These are phyloP conservation scores for Celastrina argiolus DNA, from an alignment of 2,888 invertebrate genomes.

Conservation along the genomic window DNA sequence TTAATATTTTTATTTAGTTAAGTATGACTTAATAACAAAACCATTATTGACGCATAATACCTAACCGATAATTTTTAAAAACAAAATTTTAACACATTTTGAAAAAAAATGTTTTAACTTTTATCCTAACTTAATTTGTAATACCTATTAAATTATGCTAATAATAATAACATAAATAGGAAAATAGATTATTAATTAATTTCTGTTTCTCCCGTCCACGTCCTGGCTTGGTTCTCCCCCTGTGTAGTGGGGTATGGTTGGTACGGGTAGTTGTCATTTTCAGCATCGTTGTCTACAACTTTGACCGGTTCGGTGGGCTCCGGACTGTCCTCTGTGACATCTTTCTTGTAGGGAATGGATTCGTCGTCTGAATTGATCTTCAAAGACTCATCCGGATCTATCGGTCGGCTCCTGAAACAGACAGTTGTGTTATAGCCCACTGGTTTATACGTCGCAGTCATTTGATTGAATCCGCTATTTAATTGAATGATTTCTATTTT, in stretches of 20 bases:
- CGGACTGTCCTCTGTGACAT: constrained; percentile 59
- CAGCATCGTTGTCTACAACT: constrained; percentile 47
- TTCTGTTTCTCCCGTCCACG: constrained; percentile 66
- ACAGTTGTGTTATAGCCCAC: no score
- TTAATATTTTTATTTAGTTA: no score
- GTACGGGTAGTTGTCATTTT: constrained; percentile 44
- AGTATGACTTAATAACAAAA: no score
- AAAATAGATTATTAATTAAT: constrained; percentile 50
- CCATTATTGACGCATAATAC: no score
- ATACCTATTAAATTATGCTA: background rate
- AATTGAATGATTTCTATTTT: no score
- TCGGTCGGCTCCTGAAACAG: constrained; percentile 46
- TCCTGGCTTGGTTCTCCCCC: constrained; percentile 39
- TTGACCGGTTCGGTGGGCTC: constrained; percentile 57
- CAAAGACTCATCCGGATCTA: constrained; percentile 67
- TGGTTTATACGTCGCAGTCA: no score
- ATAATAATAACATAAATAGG: background rate
- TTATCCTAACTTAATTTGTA: no score
- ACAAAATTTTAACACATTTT: no score
- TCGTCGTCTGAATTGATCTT: constrained; percentile 69
- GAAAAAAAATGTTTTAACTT: no score
- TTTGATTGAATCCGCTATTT: no score
- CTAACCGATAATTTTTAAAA: no score
- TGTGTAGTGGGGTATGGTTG: constrained; percentile 36
- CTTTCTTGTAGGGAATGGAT: constrained; percentile 71